Conservation (phyloP, 2,113 vertebrate species). For the Romanogobio albipinnatus region DNA sequence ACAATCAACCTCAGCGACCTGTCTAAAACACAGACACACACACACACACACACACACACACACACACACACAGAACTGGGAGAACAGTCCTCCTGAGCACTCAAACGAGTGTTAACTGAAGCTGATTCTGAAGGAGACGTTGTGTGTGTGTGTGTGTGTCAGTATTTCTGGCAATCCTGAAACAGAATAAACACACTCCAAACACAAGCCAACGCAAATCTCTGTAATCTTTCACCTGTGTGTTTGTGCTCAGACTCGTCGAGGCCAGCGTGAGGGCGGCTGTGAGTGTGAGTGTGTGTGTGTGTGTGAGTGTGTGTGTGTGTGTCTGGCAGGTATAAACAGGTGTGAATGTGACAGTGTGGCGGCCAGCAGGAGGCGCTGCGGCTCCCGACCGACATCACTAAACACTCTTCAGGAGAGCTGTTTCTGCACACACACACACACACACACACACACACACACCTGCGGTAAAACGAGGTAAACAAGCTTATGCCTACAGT, state of each 20-base stretch:
- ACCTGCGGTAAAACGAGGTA: too few species aligned
- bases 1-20: not conserved
- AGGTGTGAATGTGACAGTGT: conserved; percentile 46
- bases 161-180: too few species aligned
- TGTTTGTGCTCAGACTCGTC: not conserved
- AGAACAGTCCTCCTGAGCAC: not conserved
- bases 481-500: not conserved
- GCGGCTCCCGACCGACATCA: not conserved
- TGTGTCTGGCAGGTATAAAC: conserved; percentile 41
- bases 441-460: too few species aligned
- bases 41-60: too few species aligned
- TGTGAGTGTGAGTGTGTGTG: not conserved
- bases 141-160: too few species aligned
- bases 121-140: too few species aligned
- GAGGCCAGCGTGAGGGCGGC: not conserved
- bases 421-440: too few species aligned
- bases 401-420: too few species aligned
- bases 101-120: too few species aligned
- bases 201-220: too few species aligned
- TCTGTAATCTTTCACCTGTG: not conserved
- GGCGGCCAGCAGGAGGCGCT: not conserved
- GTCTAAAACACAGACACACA: not conserved
- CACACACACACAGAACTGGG: not conserved
- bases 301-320: conserved; percentile 5
- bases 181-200: too few species aligned